Evolutionary conservation across 2,888 invertebrate genomes (phyloP).

Genomic region (Latrodectus hesperus): DNA sequence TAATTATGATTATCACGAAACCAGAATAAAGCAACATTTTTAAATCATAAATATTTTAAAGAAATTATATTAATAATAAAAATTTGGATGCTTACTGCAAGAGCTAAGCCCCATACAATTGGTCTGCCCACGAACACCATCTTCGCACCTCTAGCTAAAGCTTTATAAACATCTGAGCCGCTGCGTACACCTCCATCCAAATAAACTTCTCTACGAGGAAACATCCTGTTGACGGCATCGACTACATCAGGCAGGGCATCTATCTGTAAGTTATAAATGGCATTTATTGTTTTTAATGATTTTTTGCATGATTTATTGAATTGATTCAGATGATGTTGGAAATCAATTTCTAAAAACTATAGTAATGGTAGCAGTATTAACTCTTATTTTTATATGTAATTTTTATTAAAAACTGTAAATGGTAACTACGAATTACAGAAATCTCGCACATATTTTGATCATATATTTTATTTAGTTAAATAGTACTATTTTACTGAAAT

Average conservation of each 20-base stretch:
- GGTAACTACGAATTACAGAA: no score
- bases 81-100: slow-evolving; percentile 76
- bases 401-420: no score
- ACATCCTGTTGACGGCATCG: slow-evolving; percentile 79
- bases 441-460: no score
- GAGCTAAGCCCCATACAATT: slow-evolving; percentile 87
- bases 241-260: slow-evolving; percentile 83
- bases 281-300: no score
- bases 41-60: neutral
- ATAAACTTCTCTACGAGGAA: slow-evolving; percentile 82
- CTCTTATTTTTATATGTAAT: no score
- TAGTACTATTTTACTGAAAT: no score
- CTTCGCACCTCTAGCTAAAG: slow-evolving; percentile 90
- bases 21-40: neutral
- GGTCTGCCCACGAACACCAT: slow-evolving; percentile 88
- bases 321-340: no score
- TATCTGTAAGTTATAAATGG: slow-evolving; percentile 50
- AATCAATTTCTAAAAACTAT: no score
- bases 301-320: no score
- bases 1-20: neutral
- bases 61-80: neutral
- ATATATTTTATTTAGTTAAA: no score
- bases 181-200: slow-evolving; percentile 89
- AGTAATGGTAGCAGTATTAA: no score
- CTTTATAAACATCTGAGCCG: slow-evolving; percentile 92